Evolutionary conservation across 2,888 invertebrate species (phyloP), one percentile per base, ranked within the genome.

Genomic region (Amphipyra tragopoginis): DNA sequence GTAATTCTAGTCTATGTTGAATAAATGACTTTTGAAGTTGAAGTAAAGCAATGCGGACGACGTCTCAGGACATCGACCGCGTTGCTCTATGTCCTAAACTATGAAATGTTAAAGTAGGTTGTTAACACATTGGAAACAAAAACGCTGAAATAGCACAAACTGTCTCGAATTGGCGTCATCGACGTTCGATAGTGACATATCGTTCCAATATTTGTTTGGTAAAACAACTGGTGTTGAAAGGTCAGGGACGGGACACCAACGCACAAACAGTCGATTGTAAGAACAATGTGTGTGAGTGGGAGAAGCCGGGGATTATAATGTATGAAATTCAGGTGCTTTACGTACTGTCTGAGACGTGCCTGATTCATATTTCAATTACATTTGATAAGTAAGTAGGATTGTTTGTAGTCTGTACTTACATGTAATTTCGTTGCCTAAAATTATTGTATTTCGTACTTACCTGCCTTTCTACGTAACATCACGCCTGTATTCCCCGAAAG

Each of bases 231-330:
- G 0, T 11, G 26, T 8, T 29, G 8, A 73, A 57, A 67, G 59
- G 74, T 68, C 67, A 67, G 13, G 68, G 68, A 43, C 39, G 13
- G 67, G 50, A 59, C 13, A 44, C 21, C 6, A 42, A 43, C 38
- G 45, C 36, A 36, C 36, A 10, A 48, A 39, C 11, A 34, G 26
- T 50, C 50, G 38, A 50, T 61, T 55, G 40, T 59, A 59, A 47
- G 45, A 13, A 38, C 9, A 13, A 40, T 9, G n/a, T 21, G 7
- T n/a, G 7, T 15, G 34, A 29, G 21, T 53, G 15, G 11, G 14
- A n/a, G 45, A 15, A 40, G 11, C 36, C 7, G 26, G 38, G 45
- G 42, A 21, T 56, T 36, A 44, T 11, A 26, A 26, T 14, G 8
- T 57, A 29, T 14, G 8, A 11, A 21, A 36, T 7, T 26, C 49